These are phyloP conservation scores for Pyrrhia umbra DNA, from an alignment of 2,888 invertebrate genomes.

Conservation along the genomic window DNA sequence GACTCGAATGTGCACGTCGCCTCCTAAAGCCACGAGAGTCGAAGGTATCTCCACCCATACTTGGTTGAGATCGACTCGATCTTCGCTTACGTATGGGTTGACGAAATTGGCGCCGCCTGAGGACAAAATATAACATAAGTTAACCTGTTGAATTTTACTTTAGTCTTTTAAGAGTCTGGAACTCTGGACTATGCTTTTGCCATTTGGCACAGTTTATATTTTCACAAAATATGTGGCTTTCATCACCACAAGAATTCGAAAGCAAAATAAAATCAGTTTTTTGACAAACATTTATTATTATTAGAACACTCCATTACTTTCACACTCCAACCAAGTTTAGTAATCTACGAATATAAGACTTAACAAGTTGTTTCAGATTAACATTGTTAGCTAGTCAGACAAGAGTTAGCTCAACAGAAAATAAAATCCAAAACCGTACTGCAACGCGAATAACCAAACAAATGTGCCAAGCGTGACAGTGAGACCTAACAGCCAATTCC, in stretches of 20 bases:
- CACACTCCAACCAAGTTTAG: too few relatives aligned
- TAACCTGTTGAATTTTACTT: not conserved
- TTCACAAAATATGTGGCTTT: not conserved
- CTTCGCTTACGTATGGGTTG: conserved; percentile 82
- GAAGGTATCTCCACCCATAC: conserved; percentile 93
- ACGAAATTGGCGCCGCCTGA: conserved; percentile 82
- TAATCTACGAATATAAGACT: not conserved
- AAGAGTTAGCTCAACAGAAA: conserved; percentile 1
- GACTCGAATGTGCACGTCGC: conserved; percentile 94
- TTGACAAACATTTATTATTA: too few relatives aligned
- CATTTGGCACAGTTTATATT: not conserved
- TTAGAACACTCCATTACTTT: too few relatives aligned
- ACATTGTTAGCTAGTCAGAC: not conserved
- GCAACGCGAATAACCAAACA: not conserved
- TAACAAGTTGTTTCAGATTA: not conserved
- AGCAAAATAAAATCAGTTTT: too few relatives aligned
- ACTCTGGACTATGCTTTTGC: not conserved
- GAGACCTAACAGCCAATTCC: conserved; percentile 1
- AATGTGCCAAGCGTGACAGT: conserved; percentile 7
- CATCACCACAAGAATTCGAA: too few relatives aligned
- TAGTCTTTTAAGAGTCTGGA: not conserved
- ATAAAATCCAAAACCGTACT: not conserved
- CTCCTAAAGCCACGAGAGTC: conserved; percentile 94
- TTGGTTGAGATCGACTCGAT: conserved; percentile 80
- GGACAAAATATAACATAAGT: conserved; percentile 34